A percentile compares a stretch with the other conserved stretches of the same genome.
Evolutionary conservation across 2,797 vertebrate species (phyloP).

Genomic region (Poecilia picta): DNA sequence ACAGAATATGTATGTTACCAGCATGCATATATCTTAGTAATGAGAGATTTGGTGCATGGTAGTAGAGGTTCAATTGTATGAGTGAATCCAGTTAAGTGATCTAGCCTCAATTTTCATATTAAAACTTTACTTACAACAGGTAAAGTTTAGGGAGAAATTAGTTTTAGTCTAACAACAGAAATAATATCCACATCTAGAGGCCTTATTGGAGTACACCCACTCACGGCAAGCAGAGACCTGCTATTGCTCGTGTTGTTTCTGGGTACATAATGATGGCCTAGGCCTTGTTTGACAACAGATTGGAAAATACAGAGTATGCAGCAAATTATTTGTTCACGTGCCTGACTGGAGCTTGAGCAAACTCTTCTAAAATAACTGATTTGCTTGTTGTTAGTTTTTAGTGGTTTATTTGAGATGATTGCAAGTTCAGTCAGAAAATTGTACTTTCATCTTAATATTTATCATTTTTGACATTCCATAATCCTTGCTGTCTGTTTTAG

Average conservation of each 20-base stretch:
- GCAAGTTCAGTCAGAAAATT: neutral
- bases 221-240: neutral
- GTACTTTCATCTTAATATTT: neutral
- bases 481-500: slow-evolving; percentile 4
- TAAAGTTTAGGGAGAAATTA: neutral
- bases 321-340: slow-evolving; percentile 18
- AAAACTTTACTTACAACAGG: neutral
- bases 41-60: neutral
- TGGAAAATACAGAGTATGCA: slow-evolving; percentile 4
- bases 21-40: neutral
- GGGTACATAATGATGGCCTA: neutral
- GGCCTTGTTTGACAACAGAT: slow-evolving; percentile 9
- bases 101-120: neutral
- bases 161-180: neutral
- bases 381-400: slow-evolving; percentile 1
- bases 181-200: slow-evolving; percentile 2
- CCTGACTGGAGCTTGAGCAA: slow-evolving; percentile 3
- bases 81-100: neutral
- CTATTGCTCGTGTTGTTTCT: neutral
- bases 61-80: neutral
- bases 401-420: slow-evolving; percentile 12
- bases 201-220: slow-evolving; percentile 6
- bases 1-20: neutral
- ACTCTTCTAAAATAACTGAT: slow-evolving; percentile 19
- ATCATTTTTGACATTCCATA: neutral